Percentiles rank a stretch among this genome's conserved stretches.
Evolutionary conservation across 2,113 vertebrate genomes (phyloP).

Genomic region (Bombycilla garrulus): DNA sequence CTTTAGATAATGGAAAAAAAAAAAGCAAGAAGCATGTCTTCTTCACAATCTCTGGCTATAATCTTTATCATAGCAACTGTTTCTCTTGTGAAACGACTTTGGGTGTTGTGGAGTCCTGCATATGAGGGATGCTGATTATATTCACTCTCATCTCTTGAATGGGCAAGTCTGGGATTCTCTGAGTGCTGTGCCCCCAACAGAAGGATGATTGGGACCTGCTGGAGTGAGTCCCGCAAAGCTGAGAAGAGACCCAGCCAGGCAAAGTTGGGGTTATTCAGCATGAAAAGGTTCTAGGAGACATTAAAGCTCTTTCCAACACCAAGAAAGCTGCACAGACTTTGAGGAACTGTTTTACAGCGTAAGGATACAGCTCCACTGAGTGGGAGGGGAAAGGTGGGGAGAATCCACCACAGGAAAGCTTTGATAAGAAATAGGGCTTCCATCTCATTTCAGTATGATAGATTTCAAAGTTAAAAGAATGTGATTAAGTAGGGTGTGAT

Average conservation of each 20-base stretch:
- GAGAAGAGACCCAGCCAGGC: neutral
- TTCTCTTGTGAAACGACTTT: neutral
- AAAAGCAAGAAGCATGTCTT: neutral
- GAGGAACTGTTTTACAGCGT: neutral
- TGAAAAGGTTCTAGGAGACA: neutral
- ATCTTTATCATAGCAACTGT: neutral
- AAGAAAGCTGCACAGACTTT: neutral
- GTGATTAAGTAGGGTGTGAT: rapidly evolving
- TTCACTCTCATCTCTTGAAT: neutral
- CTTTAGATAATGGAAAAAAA: conserved; percentile 17
- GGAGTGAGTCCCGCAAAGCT: neutral
- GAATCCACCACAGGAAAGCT: neutral
- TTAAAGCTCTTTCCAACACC: neutral
- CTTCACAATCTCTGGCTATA: neutral
- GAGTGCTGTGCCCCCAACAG: neutral
- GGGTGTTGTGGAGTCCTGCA: neutral
- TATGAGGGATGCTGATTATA: neutral
- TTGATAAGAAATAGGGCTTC: neutral
- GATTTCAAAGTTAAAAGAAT: neutral
- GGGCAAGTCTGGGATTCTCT: neutral
- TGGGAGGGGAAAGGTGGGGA: neutral
- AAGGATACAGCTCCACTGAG: neutral
- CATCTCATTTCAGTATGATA: neutral
- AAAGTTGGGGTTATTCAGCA: neutral
- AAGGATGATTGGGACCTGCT: neutral